Percentiles rank a stretch among this genome's conserved stretches.
These are phyloP conservation scores for Pachycephus smyrnensis DNA, from an alignment of 2,888 invertebrate species.

Conservation along the genomic window DNA sequence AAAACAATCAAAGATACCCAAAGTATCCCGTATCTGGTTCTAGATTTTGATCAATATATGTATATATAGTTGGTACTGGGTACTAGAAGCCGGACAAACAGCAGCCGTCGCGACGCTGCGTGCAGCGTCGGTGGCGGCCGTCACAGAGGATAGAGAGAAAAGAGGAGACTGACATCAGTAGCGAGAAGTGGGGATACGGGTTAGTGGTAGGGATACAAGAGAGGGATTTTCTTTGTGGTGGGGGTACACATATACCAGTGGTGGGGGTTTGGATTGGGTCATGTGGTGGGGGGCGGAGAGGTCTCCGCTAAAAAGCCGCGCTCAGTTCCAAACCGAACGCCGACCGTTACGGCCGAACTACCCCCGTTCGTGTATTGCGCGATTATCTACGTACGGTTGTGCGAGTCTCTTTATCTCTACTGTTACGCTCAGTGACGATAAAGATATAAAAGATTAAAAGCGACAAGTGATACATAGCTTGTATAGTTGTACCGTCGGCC, in stretches of 20 bases:
- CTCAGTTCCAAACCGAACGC: constrained; percentile 54
- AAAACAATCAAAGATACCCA: background rate
- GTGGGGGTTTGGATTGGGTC: constrained; percentile 16
- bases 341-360: constrained; percentile 33
- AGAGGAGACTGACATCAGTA: background rate
- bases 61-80: background rate
- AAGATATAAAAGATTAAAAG: background rate
- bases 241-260: background rate
- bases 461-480: background rate
- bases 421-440: background rate
- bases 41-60: background rate
- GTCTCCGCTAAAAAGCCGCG: constrained; percentile 44
- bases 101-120: background rate
- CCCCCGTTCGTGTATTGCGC: constrained; percentile 20
- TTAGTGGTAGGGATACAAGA: background rate
- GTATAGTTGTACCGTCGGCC: background rate
- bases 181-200: background rate
- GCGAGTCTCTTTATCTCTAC: background rate
- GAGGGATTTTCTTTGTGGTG: background rate
- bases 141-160: background rate
- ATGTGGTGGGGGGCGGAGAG: constrained; percentile 36
- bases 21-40: background rate
- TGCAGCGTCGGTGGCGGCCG: background rate
- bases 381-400: background rate
- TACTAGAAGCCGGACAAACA: background rate